Base-by-base conservation (phyloP, 2,113 vertebrate species). In the Asarcornis scutulata region DNA sequence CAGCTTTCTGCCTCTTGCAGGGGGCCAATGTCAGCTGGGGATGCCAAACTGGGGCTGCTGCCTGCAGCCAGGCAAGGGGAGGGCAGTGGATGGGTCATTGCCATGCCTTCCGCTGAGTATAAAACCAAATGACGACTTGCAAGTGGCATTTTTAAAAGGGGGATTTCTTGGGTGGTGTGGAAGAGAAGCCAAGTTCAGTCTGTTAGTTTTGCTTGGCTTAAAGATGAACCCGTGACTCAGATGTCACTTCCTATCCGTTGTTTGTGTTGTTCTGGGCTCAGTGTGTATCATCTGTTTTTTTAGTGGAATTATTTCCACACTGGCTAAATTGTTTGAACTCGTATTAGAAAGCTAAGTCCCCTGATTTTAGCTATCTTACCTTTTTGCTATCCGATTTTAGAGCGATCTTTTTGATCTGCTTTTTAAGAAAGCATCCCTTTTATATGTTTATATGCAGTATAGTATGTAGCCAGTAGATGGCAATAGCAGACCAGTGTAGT, bases 391-490 rank as follows among this genome's bases (percentile, higher is more conserved):
- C 90, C 32, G 42, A 7, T 90, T 86, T 74, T 68, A 63, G 88
- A 82, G 58, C 68, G 74, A 4, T 46, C 55, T 84, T 96, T 93
- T 68, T 68, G 22, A 83, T 23, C 29, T 56, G 32, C 36, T 36
- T 68, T 60, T 89, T 42, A 31, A 60, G 32, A 32, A 56, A 56
- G 48, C 55, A 7, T 71, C 50, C 53, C 66, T 85, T 69, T 56
- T 79, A 59, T 93, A 73, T 81, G 13, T 94, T 89, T 88, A 40
- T 38, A 34, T 93, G 94, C 68, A 80, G 25, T 91, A 56, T 74
- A 74, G 32, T 55, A 63, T 40, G 56, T 48, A n/a, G 44, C 97
- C 98, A 98, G 94, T 95, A 98, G 98, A 93, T 98, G 98, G 98
- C 98, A 98, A 84, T 95, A 98, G 95, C 27, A 97, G 97, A 95